These are phyloP conservation scores for Priapulus caudatus DNA, from an alignment of 2,888 invertebrate genomes.

Conservation along the genomic window DNA sequence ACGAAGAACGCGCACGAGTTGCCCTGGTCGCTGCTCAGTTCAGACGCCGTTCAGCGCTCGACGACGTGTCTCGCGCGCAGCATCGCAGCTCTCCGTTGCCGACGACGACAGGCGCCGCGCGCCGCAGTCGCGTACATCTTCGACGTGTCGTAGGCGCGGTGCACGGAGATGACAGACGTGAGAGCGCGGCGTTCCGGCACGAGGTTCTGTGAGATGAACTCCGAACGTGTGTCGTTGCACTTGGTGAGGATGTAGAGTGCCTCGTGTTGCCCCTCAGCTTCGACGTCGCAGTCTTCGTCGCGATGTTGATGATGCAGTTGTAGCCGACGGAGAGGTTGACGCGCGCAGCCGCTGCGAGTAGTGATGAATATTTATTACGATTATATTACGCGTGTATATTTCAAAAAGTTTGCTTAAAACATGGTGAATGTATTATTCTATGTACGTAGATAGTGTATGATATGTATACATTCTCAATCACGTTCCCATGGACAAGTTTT, in stretches of 20 bases:
- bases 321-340: conserved; percentile 87
- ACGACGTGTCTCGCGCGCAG: too few relatives aligned
- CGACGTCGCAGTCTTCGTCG: conserved; percentile 70
- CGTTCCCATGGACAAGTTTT: too few relatives aligned
- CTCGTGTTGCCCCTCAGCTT: conserved; percentile 74
- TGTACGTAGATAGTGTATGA: too few relatives aligned
- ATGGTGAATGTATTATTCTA: too few relatives aligned
- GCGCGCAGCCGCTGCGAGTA: too few relatives aligned
- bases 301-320: conserved; percentile 65
- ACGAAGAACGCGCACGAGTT: conserved; percentile 86
- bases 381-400: too few relatives aligned
- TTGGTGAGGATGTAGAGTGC: conserved; percentile 76
- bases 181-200: conserved; percentile 73
- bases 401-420: too few relatives aligned
- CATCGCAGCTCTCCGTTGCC: too few relatives aligned
- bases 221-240: conserved; percentile 69
- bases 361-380: too few relatives aligned
- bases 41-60: too few relatives aligned
- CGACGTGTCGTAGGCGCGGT: conserved; percentile 80
- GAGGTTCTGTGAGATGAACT: conserved; percentile 91
- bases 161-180: conserved; percentile 78
- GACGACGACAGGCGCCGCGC: conserved; percentile 71
- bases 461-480: too few relatives aligned
- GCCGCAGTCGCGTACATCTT: conserved; percentile 84
- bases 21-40: conserved; percentile 89